Conservation (phyloP, 92 coral and sea anemone species). For the Plumapathes pennacea region DNA sequence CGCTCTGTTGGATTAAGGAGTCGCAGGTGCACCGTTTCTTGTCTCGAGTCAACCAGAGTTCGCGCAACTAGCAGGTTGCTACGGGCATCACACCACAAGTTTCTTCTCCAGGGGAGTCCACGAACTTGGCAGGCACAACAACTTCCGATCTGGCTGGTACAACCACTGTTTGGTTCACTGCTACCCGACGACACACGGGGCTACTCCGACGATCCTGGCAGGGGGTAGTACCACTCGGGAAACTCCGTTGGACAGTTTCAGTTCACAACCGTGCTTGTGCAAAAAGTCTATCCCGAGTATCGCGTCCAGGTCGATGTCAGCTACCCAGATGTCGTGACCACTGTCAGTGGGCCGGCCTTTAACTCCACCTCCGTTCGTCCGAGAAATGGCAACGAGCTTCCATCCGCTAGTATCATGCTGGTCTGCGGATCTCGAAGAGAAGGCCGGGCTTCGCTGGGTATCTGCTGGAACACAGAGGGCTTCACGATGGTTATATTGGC, state of each 20-base stretch:
- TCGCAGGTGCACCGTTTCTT: slow-evolving; percentile 24
- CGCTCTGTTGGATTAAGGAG: slow-evolving; percentile 22
- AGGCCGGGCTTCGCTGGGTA: neutral
- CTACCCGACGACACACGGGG: slow-evolving; percentile 18
- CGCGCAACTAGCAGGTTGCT: slow-evolving; percentile 38
- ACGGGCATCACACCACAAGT: slow-evolving; percentile 2
- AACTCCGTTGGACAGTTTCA: slow-evolving; percentile 21
- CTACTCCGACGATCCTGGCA: slow-evolving; percentile 17
- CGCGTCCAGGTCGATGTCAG: slow-evolving; percentile 33
- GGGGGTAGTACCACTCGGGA: slow-evolving; percentile 23
- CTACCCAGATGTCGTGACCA: slow-evolving; percentile 36
- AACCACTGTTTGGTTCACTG: slow-evolving; percentile 9
- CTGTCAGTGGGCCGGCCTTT: slow-evolving; percentile 23
- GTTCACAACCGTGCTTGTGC: slow-evolving; percentile 43
- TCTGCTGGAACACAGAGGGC: slow-evolving; percentile 16
- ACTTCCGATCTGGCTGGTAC: slow-evolving; percentile 28
- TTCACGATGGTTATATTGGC: slow-evolving; percentile 35
- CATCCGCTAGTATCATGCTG: no score
- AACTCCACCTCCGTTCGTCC: slow-evolving; percentile 5
- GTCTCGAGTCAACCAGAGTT: slow-evolving; percentile 31
- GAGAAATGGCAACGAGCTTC: slow-evolving; percentile 14
- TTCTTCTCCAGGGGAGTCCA: slow-evolving; percentile 1
- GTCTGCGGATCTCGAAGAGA: neutral
- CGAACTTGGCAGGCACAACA: slow-evolving; percentile 28
- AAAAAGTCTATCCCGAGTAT: slow-evolving; percentile 53